Evolutionary conservation across 2,888 invertebrate species (phyloP).

Genomic region (Rhorus exstirpatorius): DNA sequence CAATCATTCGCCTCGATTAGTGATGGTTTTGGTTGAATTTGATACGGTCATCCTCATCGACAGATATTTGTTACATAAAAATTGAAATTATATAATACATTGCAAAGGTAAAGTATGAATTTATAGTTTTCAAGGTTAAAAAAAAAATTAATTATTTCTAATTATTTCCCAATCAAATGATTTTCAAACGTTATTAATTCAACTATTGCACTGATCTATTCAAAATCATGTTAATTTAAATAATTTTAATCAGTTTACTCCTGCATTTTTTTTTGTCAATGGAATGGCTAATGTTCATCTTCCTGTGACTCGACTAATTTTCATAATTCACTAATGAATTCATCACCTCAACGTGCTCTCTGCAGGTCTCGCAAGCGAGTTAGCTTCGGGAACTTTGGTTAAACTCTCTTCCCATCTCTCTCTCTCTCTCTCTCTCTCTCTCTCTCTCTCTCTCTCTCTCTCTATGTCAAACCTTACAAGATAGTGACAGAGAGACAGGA

Average conservation of each 20-base stretch:
- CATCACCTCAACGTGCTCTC: conserved; percentile 2
- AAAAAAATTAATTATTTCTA: too few relatives aligned
- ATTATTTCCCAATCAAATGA: too few relatives aligned
- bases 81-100: too few relatives aligned
- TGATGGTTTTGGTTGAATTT: too few relatives aligned
- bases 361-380: conserved; percentile 20
- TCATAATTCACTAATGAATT: conserved; percentile 56
- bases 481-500: conserved; percentile 21
- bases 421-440: neutral
- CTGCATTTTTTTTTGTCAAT: neutral
- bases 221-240: too few relatives aligned
- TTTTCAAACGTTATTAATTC: too few relatives aligned
- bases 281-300: neutral
- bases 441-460: conserved; percentile 16
- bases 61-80: too few relatives aligned
- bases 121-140: too few relatives aligned
- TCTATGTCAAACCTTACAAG: neutral
- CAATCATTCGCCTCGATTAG: too few relatives aligned
- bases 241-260: neutral
- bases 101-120: too few relatives aligned
- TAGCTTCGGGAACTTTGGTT: conserved; percentile 45
- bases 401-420: conserved; percentile 42
- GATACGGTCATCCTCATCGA: too few relatives aligned
- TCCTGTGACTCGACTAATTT: conserved; percentile 35
- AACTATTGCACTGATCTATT: too few relatives aligned